phyloP scores from a whole-genome alignment of 2,797 vertebrate genomes.

The Acanthurus lineatus region DNA sequence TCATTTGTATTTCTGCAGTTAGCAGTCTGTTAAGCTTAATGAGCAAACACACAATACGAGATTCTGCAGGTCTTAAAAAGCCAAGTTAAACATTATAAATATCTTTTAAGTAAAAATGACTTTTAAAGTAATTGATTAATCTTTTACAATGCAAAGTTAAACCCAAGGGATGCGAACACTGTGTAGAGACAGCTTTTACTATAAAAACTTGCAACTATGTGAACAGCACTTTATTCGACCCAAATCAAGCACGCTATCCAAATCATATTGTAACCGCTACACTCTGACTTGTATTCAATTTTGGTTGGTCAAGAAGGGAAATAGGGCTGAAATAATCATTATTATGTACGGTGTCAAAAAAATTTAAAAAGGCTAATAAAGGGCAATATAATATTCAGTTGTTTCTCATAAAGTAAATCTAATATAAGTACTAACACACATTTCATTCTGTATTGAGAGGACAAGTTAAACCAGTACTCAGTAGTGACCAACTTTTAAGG shows the following conservation, averaged over 20 bases:
- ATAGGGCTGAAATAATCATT: background rate
- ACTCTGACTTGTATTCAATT: background rate
- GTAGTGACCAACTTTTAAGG: slow-evolving; percentile 9
- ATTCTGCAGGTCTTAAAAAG: background rate
- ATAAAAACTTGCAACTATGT: too few relatives aligned
- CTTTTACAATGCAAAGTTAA: background rate
- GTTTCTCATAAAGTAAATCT: background rate
- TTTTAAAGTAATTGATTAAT: background rate
- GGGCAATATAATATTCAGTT: background rate
- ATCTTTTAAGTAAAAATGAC: background rate
- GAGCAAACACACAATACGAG: background rate
- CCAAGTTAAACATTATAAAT: background rate
- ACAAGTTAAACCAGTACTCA: background rate
- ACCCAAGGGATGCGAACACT: background rate
- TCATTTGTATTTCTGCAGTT: background rate
- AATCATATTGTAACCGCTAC: background rate
- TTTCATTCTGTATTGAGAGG: background rate
- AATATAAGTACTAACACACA: background rate
- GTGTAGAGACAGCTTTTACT: background rate
- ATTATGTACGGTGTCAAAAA: background rate
- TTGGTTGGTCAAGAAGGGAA: too few relatives aligned
- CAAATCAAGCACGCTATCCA: too few relatives aligned
- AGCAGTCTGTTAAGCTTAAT: background rate
- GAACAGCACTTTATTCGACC: background rate
- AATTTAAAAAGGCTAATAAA: background rate